Evolutionary conservation across 1,140 invertebrate genomes (phyloP).

Genomic region (Andrena cerasifolii): DNA sequence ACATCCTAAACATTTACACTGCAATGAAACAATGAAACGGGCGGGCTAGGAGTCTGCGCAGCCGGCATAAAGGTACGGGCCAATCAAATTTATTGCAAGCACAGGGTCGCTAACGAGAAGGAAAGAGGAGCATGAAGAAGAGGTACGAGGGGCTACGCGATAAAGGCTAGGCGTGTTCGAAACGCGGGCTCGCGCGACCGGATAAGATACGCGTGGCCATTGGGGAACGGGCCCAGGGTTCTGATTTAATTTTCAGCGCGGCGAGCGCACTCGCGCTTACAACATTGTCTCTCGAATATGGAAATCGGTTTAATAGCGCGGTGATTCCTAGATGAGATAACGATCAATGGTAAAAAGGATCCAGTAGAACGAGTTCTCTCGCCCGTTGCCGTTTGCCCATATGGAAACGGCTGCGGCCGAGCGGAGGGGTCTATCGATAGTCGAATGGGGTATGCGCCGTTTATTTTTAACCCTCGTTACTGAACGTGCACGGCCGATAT

Average conservation of each 20-base stretch:
- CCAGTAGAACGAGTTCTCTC: conserved; percentile 43
- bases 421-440: conserved; percentile 46
- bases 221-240: conserved; percentile 2
- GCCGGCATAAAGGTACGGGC: conserved; percentile 10
- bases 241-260: conserved; percentile 56
- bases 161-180: conserved; percentile 49
- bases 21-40: conserved; percentile 7
- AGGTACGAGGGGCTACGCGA: conserved; percentile 35
- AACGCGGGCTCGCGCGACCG: conserved; percentile 27
- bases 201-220: conserved; percentile 47
- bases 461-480: conserved; percentile 43
- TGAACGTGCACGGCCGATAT: background rate
- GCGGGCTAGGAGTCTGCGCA: too few species aligned
- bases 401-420: background rate
- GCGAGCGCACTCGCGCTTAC: background rate
- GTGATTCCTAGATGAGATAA: conserved; percentile 51
- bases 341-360: conserved; percentile 31
- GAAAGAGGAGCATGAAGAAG: conserved; percentile 27
- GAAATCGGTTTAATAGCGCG: conserved; percentile 45
- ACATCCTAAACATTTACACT: too few species aligned
- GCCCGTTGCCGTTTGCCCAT: background rate
- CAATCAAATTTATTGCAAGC: conserved; percentile 65
- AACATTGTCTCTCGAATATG: conserved; percentile 62
- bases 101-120: conserved; percentile 63
- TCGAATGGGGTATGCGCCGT: conserved; percentile 19